These are phyloP conservation scores for Gallinago stenura DNA, from an alignment of 2,797 vertebrate genomes.

Conservation along the genomic window DNA sequence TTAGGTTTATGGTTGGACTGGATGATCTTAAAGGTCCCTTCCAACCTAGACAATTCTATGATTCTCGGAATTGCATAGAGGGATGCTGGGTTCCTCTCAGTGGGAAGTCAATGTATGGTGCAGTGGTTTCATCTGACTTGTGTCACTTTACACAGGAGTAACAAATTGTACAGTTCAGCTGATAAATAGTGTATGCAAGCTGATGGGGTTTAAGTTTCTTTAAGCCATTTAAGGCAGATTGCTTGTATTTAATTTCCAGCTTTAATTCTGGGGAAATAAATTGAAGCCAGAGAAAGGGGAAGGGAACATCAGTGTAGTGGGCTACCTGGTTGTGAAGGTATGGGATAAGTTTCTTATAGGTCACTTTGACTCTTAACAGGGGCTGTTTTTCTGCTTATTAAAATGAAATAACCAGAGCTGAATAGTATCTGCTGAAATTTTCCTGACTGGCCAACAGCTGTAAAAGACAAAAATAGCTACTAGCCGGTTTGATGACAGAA, in stretches of 20 bases:
- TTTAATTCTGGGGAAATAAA: background rate
- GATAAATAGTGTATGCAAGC: background rate
- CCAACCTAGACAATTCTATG: too few relatives aligned
- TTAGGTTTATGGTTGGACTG: too few relatives aligned
- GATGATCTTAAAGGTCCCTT: too few relatives aligned
- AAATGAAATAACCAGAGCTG: background rate
- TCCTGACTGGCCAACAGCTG: background rate
- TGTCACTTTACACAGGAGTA: background rate
- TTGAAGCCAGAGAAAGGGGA: background rate
- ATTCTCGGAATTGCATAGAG: background rate
- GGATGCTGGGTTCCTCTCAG: background rate
- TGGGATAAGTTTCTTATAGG: accelerated
- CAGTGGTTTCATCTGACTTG: background rate
- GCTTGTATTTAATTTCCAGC: background rate
- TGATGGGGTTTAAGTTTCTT: background rate
- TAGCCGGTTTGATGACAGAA: background rate
- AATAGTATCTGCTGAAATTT: background rate
- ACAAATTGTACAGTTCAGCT: background rate
- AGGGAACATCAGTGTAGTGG: background rate
- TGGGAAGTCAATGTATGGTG: background rate
- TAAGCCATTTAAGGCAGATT: background rate
- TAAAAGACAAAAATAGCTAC: background rate
- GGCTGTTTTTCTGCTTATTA: background rate
- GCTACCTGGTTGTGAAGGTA: background rate
- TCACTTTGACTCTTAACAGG: background rate